A percentile compares a stretch with the other conserved stretches of the same genome.
phyloP scores from a whole-genome alignment of 2,888 invertebrate genomes.

The Gymnoscelis rufifasciata region DNA sequence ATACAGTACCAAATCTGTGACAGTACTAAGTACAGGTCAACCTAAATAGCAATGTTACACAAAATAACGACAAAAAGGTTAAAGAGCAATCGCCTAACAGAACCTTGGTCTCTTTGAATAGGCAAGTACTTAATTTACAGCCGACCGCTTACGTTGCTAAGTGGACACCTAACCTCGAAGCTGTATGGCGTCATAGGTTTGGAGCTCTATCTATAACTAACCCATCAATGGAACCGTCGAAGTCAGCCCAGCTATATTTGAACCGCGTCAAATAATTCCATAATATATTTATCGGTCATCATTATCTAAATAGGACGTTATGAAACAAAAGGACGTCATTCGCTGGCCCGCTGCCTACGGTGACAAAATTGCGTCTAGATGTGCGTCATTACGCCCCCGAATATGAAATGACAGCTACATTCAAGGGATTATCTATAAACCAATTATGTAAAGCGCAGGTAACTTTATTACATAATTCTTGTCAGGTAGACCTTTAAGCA shows the following conservation, averaged over 20 bases:
- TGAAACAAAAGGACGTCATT: conserved; percentile 55
- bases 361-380: conserved; percentile 41
- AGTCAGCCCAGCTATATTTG: conserved; percentile 41
- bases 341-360: conserved; percentile 31
- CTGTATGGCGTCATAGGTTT: conserved; percentile 30
- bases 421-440: conserved; percentile 20
- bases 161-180: conserved; percentile 20
- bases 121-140: conserved; percentile 18
- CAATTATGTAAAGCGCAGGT: conserved; percentile 18
- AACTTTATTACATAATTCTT: neutral
- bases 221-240: conserved; percentile 38
- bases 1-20: too few species aligned
- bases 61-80: conserved; percentile 13
- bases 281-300: conserved; percentile 50
- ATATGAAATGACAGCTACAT: conserved; percentile 36
- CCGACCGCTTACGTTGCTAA: conserved; percentile 19
- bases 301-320: conserved; percentile 62
- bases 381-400: conserved; percentile 56
- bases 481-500: too few species aligned
- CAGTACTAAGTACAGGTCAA: conserved; percentile 1
- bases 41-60: conserved; percentile 2
- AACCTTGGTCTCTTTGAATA: conserved; percentile 15
- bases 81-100: conserved; percentile 19
- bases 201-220: conserved; percentile 35
- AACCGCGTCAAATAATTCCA: conserved; percentile 35